Percentiles rank a stretch among this genome's conserved stretches.
Evolutionary conservation across 2,113 vertebrate genomes (phyloP).

Genomic region (Oryctolagus cuniculus): mOryCun1.1 NC_091435.1:141377501-141378000

Average conservation of each 20-base stretch:
- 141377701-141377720: not conserved
- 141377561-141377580: not conserved
- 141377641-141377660: not conserved
- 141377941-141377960: slow-evolving; percentile 34
- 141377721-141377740: not conserved
- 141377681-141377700: not conserved
- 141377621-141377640: not conserved
- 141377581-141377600: not conserved
- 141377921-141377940: not conserved
- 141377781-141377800: not conserved
- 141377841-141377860: not conserved
- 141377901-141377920: not conserved
- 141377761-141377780: not conserved
- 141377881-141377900: not conserved
- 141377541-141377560: not conserved
- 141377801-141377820: not conserved
- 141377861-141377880: not conserved
- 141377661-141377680: not conserved
- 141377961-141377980: not conserved
- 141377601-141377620: not conserved
- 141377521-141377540: not conserved
- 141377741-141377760: not conserved
- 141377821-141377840: no score
- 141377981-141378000: not conserved
- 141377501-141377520: not conserved